Evolutionary conservation across 1,140 invertebrate species (phyloP).

Genomic region (Matsumurasca onukii): DNA sequence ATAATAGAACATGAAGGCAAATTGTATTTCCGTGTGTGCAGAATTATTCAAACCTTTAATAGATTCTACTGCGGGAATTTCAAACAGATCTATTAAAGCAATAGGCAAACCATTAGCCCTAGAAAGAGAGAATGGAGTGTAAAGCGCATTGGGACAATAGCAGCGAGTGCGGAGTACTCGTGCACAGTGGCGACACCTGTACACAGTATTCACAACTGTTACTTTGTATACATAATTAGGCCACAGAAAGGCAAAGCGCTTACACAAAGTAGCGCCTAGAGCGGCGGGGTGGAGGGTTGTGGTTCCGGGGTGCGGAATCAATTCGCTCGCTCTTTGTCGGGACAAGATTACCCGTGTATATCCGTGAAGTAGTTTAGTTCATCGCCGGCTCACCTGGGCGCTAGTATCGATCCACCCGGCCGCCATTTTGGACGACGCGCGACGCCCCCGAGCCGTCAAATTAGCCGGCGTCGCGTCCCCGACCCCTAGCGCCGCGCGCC

Average conservation of each 20-base stretch:
- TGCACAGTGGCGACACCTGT: no score
- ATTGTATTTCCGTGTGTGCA: no score
- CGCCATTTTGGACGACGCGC: slow-evolving; percentile 28
- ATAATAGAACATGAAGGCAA: no score
- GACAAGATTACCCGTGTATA: slow-evolving; percentile 23
- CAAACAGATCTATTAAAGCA: no score
- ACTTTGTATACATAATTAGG: not conserved
- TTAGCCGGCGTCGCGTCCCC: not conserved
- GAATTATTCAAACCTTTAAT: no score
- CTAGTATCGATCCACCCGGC: slow-evolving; percentile 11
- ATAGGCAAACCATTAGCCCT: no score
- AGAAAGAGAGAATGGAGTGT: no score
- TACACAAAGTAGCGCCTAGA: slow-evolving; percentile 15
- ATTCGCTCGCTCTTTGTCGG: slow-evolving; percentile 16
- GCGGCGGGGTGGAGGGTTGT: not conserved
- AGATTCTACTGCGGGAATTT: no score
- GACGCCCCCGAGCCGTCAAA: slow-evolving; percentile 31
- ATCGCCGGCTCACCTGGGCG: slow-evolving; percentile 3
- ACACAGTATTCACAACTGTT: no score
- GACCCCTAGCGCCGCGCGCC: not conserved
- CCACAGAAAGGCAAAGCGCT: not conserved
- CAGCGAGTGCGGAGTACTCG: no score
- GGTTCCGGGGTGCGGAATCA: slow-evolving; percentile 9
- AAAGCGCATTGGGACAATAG: no score
- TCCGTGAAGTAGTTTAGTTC: slow-evolving; percentile 18